Evolutionary conservation across 2,113 vertebrate species (phyloP).

Genomic region (Scolopax mira): DNA sequence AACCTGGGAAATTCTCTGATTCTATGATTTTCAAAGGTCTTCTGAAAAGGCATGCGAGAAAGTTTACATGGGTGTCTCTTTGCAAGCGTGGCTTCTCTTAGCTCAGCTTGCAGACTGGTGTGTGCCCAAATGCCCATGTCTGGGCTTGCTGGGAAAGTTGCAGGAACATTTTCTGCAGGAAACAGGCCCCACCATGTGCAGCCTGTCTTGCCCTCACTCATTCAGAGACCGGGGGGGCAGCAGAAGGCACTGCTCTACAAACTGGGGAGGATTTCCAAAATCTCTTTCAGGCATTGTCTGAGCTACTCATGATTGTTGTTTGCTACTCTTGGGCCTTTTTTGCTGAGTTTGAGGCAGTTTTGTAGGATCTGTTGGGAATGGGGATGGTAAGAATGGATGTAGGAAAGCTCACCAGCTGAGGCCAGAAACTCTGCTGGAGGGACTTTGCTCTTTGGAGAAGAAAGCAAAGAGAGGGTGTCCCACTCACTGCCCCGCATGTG

Average conservation of each 20-base stretch:
- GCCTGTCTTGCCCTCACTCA: neutral
- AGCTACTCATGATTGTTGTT: neutral
- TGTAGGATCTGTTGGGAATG: neutral
- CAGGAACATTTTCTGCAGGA: neutral
- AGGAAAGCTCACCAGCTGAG: neutral
- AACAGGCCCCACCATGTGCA: neutral
- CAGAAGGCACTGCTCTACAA: neutral
- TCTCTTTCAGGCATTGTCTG: neutral
- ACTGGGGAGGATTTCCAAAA: neutral
- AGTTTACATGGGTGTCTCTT: neutral
- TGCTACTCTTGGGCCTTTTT: neutral
- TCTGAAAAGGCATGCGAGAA: neutral
- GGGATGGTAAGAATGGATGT: neutral
- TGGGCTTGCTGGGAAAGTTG: neutral
- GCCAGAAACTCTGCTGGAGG: neutral
- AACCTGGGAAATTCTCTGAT: neutral
- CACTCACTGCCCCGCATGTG: rapidly evolving
- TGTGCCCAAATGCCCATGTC: neutral
- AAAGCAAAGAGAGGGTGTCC: neutral
- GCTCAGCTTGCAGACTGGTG: neutral
- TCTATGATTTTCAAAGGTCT: neutral
- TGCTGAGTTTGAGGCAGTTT: neutral
- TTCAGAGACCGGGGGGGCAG: neutral
- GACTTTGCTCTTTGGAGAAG: neutral
- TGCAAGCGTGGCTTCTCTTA: neutral